A percentile compares a stretch with the other conserved stretches of the same genome.
phyloP scores from a whole-genome alignment of 2,797 vertebrate species.

The Notolabrus celidotus region DNA sequence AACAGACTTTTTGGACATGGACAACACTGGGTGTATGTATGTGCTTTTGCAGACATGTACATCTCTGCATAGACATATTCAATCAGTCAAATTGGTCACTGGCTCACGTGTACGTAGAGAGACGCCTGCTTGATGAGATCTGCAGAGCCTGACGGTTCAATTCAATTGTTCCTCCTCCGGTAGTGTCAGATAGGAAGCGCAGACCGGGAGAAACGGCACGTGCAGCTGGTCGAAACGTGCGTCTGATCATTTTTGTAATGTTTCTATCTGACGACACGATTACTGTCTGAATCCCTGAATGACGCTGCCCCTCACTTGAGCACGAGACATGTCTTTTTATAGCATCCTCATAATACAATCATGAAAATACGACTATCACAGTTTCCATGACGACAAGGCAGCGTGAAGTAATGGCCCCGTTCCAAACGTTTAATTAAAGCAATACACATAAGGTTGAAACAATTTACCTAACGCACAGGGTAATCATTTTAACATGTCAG shows the following conservation, averaged over 20 bases:
- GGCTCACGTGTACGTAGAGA: constrained; percentile 87
- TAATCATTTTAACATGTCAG: neutral
- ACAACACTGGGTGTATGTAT: neutral
- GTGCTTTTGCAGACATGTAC: neutral
- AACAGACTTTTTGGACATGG: neutral
- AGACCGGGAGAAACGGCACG: constrained; percentile 8
- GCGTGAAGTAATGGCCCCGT: neutral
- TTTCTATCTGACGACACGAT: too few relatives aligned
- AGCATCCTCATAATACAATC: too few relatives aligned
- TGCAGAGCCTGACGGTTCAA: neutral
- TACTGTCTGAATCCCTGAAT: neutral
- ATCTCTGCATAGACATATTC: neutral
- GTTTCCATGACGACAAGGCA: too few relatives aligned
- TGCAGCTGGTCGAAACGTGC: neutral
- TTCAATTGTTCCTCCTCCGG: neutral
- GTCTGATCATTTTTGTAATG: constrained; percentile 25
- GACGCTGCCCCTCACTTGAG: neutral
- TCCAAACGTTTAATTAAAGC: neutral
- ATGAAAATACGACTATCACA: neutral
- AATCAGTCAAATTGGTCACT: neutral
- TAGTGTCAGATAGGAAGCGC: constrained; percentile 31
- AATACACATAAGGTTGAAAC: neutral
- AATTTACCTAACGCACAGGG: neutral
- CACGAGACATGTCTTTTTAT: neutral
- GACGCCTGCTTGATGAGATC: constrained; percentile 70